Evolutionary conservation across 2,888 invertebrate genomes (phyloP).

Genomic region (Harpalus rufipes): DNA sequence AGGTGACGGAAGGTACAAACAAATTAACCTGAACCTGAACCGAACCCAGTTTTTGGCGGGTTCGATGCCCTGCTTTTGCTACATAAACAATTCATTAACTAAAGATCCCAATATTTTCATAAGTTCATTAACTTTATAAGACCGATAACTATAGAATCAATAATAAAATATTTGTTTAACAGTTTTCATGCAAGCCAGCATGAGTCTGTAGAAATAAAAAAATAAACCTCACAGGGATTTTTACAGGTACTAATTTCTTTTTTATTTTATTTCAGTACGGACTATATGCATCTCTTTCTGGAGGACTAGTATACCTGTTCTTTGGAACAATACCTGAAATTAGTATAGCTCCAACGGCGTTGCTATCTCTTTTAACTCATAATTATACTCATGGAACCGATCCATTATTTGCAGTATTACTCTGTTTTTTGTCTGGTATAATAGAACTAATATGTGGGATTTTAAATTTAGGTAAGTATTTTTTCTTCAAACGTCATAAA

Average conservation of each 20-base stretch:
- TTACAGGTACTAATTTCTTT: neutral
- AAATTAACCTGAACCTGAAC: no score
- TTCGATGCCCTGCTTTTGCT: no score
- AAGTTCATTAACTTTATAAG: no score
- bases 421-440: conserved; percentile 84
- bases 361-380: conserved; percentile 86
- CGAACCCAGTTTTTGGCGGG: no score
- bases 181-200: no score
- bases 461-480: conserved; percentile 83
- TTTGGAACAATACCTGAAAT: conserved; percentile 86
- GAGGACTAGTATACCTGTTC: conserved; percentile 87
- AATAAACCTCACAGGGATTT: neutral
- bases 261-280: conserved; percentile 83
- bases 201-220: no score
- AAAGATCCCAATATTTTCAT: no score
- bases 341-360: conserved; percentile 86
- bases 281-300: conserved; percentile 89
- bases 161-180: no score
- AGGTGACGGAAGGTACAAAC: no score
- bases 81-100: no score
- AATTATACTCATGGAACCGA: conserved; percentile 81
- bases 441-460: conserved; percentile 83
- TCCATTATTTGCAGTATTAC: conserved; percentile 82
- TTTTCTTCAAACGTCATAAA: no score
- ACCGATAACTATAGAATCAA: no score